These are phyloP conservation scores for Austrolebias charrua DNA, from an alignment of 2,797 vertebrate species.

Conservation along the genomic window DNA sequence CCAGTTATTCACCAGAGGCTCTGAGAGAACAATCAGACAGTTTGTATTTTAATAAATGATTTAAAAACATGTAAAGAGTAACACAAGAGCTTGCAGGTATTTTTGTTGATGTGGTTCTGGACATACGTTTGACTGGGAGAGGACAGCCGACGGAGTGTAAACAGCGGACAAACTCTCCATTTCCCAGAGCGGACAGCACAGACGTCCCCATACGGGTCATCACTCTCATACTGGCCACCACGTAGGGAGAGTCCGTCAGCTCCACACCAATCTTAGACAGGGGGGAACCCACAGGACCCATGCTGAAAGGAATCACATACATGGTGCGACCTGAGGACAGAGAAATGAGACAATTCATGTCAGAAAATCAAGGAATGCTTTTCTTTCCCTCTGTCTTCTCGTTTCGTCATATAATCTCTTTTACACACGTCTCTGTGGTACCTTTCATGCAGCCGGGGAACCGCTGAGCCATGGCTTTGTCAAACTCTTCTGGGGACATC, in stretches of 20 bases:
- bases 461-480: constrained; percentile 86
- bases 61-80: background rate
- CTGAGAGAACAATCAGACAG: constrained; percentile 63
- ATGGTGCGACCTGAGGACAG: constrained; percentile 87
- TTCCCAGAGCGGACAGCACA: constrained; percentile 81
- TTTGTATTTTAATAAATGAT: background rate
- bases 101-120: background rate
- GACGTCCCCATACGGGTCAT: constrained; percentile 92
- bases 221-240: constrained; percentile 94
- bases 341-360: too few species aligned
- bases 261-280: constrained; percentile 91
- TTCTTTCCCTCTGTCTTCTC: too few species aligned
- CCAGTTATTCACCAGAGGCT: constrained; percentile 92
- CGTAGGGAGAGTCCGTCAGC: constrained; percentile 93
- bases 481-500: constrained; percentile 94
- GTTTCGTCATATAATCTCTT: too few species aligned
- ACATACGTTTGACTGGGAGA: constrained; percentile 88
- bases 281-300: constrained; percentile 93
- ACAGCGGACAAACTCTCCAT: constrained; percentile 88
- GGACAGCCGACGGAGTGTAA: constrained; percentile 96
- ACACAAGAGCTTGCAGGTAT: background rate
- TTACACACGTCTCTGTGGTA: constrained; percentile 39
- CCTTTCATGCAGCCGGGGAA: constrained; percentile 99
- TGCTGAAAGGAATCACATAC: constrained; percentile 96
- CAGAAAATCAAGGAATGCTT: too few species aligned